These are phyloP conservation scores for Heterochromis multidens DNA, from an alignment of 2,113 vertebrate species.

Conservation along the genomic window DNA sequence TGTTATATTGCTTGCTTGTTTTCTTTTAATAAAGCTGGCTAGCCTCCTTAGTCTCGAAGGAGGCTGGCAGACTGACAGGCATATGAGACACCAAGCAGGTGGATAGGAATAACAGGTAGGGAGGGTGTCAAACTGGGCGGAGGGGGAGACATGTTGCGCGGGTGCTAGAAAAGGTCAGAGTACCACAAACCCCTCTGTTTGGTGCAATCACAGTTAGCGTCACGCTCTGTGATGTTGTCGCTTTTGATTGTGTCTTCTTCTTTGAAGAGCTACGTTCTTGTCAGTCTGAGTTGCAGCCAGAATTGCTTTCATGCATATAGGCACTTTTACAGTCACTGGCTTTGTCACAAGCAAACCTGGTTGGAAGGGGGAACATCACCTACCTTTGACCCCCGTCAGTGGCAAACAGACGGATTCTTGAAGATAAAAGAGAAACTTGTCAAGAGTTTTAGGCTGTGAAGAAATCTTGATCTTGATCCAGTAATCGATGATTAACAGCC, in stretches of 20 bases:
- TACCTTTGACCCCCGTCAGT: background rate
- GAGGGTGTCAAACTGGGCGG: background rate
- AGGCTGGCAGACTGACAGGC: conserved; percentile 4
- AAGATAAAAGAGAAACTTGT: background rate
- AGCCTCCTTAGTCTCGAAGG: conserved; percentile 35
- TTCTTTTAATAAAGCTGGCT: conserved; percentile 73
- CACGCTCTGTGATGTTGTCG: conserved; percentile 49
- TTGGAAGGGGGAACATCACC: background rate
- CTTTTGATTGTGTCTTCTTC: conserved; percentile 29
- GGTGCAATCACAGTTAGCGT: conserved; percentile 7
- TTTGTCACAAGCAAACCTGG: conserved; percentile 15
- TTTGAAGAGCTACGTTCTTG: conserved; percentile 13
- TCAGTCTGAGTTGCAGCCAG: conserved; percentile 29
- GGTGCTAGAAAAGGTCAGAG: conserved; percentile 23
- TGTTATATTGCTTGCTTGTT: conserved; percentile 61
- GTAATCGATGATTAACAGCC: background rate
- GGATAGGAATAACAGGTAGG: conserved; percentile 7
- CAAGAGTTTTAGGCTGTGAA: background rate
- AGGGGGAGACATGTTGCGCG: background rate
- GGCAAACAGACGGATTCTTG: background rate
- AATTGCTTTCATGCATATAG: background rate
- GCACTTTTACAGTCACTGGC: background rate
- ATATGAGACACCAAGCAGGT: conserved; percentile 14
- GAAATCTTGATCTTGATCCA: background rate
- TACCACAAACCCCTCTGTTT: background rate